Conservation (phyloP, 2,888 invertebrate species). For the Cataglyphis altisquamis region DNA sequence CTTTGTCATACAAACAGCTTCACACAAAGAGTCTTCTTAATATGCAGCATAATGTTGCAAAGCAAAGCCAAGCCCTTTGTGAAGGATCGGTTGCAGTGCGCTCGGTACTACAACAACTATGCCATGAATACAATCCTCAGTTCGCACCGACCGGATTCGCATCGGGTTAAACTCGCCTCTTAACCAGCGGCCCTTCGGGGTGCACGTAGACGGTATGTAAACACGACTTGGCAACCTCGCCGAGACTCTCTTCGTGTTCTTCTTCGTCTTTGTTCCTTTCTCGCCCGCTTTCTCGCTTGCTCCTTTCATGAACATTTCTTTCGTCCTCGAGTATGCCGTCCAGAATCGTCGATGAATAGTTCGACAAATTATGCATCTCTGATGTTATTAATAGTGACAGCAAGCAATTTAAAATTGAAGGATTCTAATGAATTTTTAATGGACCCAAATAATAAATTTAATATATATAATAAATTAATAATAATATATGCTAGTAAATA, state of each 20-base stretch:
- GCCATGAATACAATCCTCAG: conserved; percentile 57
- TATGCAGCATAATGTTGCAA: neutral
- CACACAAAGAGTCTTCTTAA: neutral
- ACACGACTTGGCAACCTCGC: conserved; percentile 56
- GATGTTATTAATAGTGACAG: neutral
- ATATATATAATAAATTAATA: no score
- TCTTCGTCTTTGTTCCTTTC: conserved; percentile 32
- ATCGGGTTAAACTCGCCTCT: conserved; percentile 59
- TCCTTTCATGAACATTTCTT: conserved; percentile 6
- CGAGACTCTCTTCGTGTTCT: conserved; percentile 37
- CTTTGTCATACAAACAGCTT: neutral
- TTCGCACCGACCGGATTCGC: conserved; percentile 56
- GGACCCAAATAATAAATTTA: neutral
- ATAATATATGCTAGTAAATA: no score
- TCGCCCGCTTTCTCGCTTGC: neutral
- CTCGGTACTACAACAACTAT: conserved; percentile 19
- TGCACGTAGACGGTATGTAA: conserved; percentile 56
- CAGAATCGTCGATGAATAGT: conserved; percentile 27
- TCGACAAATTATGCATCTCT: neutral
- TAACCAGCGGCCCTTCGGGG: conserved; percentile 55
- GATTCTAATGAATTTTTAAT: neutral
- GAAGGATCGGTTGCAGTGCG: conserved; percentile 21
- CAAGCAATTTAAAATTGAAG: neutral
- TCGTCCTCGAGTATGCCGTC: conserved; percentile 3
- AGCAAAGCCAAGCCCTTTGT: conserved; percentile 37